Percentiles rank a stretch among this genome's conserved stretches.
Conservation (phyloP, 1,140 invertebrate genomes). For the Drosophila repleta region DNA sequence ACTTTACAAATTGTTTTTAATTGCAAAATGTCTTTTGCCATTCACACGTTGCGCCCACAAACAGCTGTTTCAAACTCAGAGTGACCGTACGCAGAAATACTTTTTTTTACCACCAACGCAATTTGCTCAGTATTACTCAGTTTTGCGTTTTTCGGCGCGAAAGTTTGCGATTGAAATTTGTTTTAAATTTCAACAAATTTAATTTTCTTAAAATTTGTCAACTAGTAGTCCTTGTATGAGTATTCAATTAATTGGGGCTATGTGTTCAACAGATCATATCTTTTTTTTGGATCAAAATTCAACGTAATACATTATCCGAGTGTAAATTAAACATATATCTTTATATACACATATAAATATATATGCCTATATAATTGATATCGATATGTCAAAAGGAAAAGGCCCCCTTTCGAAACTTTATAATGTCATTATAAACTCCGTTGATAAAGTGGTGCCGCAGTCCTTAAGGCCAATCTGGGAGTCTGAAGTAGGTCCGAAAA, state of each 20-base stretch:
- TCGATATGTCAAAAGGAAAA: conserved; percentile 37
- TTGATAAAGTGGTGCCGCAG: conserved; percentile 47
- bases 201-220: too few species aligned
- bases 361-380: too few species aligned
- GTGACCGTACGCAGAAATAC: background rate
- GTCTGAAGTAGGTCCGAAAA: conserved; percentile 58
- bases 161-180: conserved; percentile 3
- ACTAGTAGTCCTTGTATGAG: too few species aligned
- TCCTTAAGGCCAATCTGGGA: conserved; percentile 54
- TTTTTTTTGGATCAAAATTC: background rate
- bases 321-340: background rate
- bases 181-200: too few species aligned
- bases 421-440: conserved; percentile 26
- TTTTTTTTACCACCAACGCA: background rate
- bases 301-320: too few species aligned
- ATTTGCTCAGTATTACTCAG: background rate
- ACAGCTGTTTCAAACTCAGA: background rate
- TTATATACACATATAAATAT: background rate
- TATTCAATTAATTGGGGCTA: too few species aligned
- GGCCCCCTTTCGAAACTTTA: conserved; percentile 53
- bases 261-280: too few species aligned
- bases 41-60: conserved; percentile 5
- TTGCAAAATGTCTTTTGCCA: background rate
- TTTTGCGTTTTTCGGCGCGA: background rate
- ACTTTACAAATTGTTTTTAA: background rate